Conservation (phyloP, 1,140 invertebrate species). For the Sycobia sp. region DNA sequence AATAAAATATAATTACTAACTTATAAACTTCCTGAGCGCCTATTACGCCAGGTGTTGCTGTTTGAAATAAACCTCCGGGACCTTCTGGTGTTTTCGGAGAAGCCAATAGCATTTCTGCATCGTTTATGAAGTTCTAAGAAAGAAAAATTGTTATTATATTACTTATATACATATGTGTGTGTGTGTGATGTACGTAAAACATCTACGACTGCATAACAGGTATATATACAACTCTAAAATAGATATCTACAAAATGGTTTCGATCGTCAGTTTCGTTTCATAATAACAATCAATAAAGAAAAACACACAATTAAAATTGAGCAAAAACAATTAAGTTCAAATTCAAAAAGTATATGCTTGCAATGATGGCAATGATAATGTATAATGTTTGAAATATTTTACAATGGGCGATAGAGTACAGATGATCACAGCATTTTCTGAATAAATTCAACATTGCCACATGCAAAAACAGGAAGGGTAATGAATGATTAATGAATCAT, state of each 20-base stretch:
- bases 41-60: constrained; percentile 87
- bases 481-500: constrained; percentile 7
- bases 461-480: constrained; percentile 32
- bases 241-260: constrained; percentile 34
- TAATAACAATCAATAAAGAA: constrained; percentile 15
- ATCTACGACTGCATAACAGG: constrained; percentile 32
- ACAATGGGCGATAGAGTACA: constrained; percentile 15
- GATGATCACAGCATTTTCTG: constrained; percentile 29
- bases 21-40: constrained; percentile 92
- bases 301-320: constrained; percentile 20
- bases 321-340: constrained; percentile 3
- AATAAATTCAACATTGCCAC: constrained; percentile 25
- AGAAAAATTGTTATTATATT: constrained; percentile 27
- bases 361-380: constrained; percentile 32
- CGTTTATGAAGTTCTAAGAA: constrained; percentile 78
- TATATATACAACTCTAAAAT: constrained; percentile 26
- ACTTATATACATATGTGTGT: constrained; percentile 7
- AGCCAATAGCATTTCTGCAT: constrained; percentile 77
- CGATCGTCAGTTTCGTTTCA: constrained; percentile 30
- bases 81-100: constrained; percentile 73
- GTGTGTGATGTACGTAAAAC: not conserved
- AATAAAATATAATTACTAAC: constrained; percentile 56
- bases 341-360: constrained; percentile 25
- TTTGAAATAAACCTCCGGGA: constrained; percentile 61
- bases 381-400: constrained; percentile 16